Evolutionary conservation across 2,888 invertebrate genomes (phyloP), one percentile per base, ranked within the genome.

Genomic region (Cheilosia variabilis): DNA sequence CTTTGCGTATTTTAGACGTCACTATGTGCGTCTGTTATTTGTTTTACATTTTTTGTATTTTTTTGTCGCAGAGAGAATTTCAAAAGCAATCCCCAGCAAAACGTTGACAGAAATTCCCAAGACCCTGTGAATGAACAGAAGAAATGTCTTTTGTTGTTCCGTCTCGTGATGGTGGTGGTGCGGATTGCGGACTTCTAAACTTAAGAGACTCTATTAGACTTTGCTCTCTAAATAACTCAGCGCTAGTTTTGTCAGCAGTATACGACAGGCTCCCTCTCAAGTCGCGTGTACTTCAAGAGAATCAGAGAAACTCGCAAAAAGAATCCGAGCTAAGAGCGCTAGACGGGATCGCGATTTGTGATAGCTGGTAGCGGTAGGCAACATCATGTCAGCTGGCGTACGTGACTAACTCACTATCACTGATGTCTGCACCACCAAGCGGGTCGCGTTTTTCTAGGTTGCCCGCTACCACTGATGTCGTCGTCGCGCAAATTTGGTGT

Each of bases 321-420:
- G 19, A 19, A 55, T 19, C 17, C 34, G 31, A 41, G 53, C 17
- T 45, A 72, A 86, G 80, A 86, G 86, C 60, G 37, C 27, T 43
- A 45, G 47, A 15, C 53, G 62, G 71, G 55, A 71, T 53, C 57
- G 60, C 34, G 13, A 37, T 37, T 47, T 34, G 15, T 17, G 10
- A 9, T 45, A 57, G 24, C 24, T 60, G n/a, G n/a, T n/a, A n/a
- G n/a, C 19, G 60, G 13, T 37, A 53, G 15, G n/a, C 63, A 60
- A n/a, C 62, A 50, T 65, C 31, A 37, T 65, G 43, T 60, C 43
- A 66, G 63, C 68, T 91, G 92, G 91, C 89, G 89, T 91, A 91
- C 91, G 92, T 91, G 91, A 91, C 92, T 91, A 87, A 87, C 83
- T 88, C 87, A 88, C 88, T 88, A 88, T 89, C 87, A 88, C 88